Base-by-base conservation (phyloP, 1,140 invertebrate species). In the Rhysida immarginata region DNA sequence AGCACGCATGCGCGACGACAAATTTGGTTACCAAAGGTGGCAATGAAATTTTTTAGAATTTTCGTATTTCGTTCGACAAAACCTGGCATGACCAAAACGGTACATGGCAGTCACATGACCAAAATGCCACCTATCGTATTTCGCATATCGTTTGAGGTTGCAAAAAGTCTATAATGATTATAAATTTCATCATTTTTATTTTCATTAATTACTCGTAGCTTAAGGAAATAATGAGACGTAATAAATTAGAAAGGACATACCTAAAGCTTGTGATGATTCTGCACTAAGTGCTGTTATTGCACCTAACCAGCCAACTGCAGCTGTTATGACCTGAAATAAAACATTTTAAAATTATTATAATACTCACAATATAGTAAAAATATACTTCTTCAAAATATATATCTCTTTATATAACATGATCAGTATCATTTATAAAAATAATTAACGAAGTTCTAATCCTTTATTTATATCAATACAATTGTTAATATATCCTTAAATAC, bases 261-360 rank as follows among this genome's bases (percentile, higher is more conserved):
- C 64, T 42, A 69, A 53, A 49, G 61, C 59, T 50, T 62, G 29
- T 58, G 61, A 62, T 26, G 58, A 62, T 35, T 63, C 60, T 2
- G 61, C 56, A 13, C 29, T 58, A 21, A 65, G 58, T 1, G 49
- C 26, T 26, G 49, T 26, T 25, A 51, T 5, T 11, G 49, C 49
- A 26, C 49, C 49, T 27, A 51, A 27, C 13, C 24, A n/a, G 21
- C 49, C 49, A 25, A 51, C 49, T 11, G 5, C 26, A 8, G 49
- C 49, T 5, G 49, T 51, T 11, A 51, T 13, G 5, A 51, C 20
- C 49, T 51, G 49, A 51, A 51, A 16, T 13, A 46, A 41, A 11
- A 41, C 20, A 46, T 5, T 46, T 46, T 46, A n/a, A 11, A 41
- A 41, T 41, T n/a, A n/a, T 41, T 41, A n/a, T 41, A 41, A 11